Percentiles rank a stretch among this genome's conserved stretches.
These are phyloP conservation scores for Drosophila paramelanica DNA, from an alignment of 2,888 invertebrate genomes.

Conservation along the genomic window DNA sequence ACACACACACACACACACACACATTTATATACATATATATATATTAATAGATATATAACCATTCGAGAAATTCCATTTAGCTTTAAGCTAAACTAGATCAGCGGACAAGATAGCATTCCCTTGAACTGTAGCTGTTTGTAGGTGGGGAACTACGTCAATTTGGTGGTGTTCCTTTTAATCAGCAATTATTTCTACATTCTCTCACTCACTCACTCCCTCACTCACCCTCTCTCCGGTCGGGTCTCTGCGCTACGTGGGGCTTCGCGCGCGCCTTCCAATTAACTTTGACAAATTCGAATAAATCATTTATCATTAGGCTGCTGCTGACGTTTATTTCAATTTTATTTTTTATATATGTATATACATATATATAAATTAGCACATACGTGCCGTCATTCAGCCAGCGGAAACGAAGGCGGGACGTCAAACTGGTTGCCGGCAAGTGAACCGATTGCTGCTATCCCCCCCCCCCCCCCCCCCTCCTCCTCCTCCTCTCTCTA, in stretches of 20 bases:
- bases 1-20: too few relatives aligned
- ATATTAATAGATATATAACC: background rate
- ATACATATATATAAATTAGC: constrained; percentile 52
- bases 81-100: constrained; percentile 27
- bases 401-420: too few relatives aligned
- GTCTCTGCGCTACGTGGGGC: constrained; percentile 4
- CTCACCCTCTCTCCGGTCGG: too few relatives aligned
- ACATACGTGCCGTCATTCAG: constrained; percentile 57
- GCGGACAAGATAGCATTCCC: constrained; percentile 17
- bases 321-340: constrained; percentile 44
- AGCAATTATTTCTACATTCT: constrained; percentile 13
- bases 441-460: constrained; percentile 50
- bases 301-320: constrained; percentile 65
- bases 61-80: constrained; percentile 36
- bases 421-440: constrained; percentile 68
- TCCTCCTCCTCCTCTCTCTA: background rate
- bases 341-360: constrained; percentile 19
- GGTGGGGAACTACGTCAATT: constrained; percentile 6
- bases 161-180: constrained; percentile 8
- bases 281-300: constrained; percentile 66
- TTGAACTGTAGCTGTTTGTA: constrained; percentile 12
- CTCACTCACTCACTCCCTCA: too few relatives aligned
- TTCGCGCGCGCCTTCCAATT: constrained; percentile 64
- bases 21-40: background rate
- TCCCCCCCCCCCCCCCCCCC: background rate